Conservation (phyloP, 2,888 invertebrate genomes). For the Dicyrtomina minuta region DNA sequence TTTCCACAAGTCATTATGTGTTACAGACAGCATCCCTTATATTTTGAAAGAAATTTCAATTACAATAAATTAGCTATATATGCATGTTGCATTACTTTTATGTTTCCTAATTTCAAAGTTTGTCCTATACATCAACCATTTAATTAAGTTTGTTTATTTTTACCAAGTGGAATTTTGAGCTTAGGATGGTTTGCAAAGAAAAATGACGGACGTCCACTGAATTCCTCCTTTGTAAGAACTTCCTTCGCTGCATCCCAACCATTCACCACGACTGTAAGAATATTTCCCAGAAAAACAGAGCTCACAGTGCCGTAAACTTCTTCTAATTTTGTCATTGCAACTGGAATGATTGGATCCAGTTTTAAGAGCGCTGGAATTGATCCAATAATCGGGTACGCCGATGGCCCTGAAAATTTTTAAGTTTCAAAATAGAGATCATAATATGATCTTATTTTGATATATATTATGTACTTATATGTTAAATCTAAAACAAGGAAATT, state of each 20-base stretch:
- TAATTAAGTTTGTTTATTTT: not conserved
- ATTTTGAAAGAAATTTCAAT: too few relatives aligned
- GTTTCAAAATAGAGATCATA: not conserved
- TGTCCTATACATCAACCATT: too few relatives aligned
- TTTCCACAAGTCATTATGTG: slow-evolving; percentile 64
- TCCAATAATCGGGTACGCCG: slow-evolving; percentile 41
- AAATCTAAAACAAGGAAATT: too few relatives aligned
- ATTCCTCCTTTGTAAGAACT: slow-evolving; percentile 64
- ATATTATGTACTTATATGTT: too few relatives aligned
- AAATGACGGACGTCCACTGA: slow-evolving; percentile 68
- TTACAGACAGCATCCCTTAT: slow-evolving; percentile 63
- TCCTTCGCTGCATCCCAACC: slow-evolving; percentile 61
- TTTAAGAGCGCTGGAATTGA: slow-evolving; percentile 15
- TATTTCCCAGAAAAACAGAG: slow-evolving; percentile 63
- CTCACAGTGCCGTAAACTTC: slow-evolving; percentile 57
- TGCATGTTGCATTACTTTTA: too few relatives aligned
- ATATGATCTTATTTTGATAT: slow-evolving; percentile 3
- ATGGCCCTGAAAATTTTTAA: slow-evolving; percentile 34
- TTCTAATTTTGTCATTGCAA: slow-evolving; percentile 29
- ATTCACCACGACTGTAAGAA: slow-evolving; percentile 62
- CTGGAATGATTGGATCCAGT: slow-evolving; percentile 9
- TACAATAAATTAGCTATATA: too few relatives aligned
- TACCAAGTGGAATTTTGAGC: slow-evolving; percentile 3
- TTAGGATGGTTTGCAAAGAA: slow-evolving; percentile 58
- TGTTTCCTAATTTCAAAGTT: not conserved